Base-by-base conservation (phyloP, 2,113 vertebrate species). In the Lanius ludovicianus region DNA sequence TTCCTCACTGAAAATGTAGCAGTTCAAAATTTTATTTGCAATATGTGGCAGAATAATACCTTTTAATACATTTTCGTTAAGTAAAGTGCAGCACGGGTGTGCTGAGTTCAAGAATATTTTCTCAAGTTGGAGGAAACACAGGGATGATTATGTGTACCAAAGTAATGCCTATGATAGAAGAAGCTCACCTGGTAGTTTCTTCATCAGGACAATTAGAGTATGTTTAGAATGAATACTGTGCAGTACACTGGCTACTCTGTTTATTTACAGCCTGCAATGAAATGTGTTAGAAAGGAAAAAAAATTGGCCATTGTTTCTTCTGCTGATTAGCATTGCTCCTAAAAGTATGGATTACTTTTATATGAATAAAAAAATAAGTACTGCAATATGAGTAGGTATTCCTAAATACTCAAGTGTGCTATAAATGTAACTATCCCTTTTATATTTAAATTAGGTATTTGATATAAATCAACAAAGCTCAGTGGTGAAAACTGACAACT, bases 391-490 rank as follows among this genome's bases (percentile, higher is more conserved):
- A 90, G 23, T 93, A 90, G 53, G 28, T 92, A 89, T 86, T 89
- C 70, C 77, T 79, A 95, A 90, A 95, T 92, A 92, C 93, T 95
- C 88, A 91, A 64, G 74, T 91, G 89, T 56, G 31, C 53, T 87
- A 28, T 70, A 78, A 93, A 89, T 74, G 78, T 44, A 62, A 81
- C 76, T 23, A 73, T 67, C 24, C 47, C 52, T 93, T 71, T 96
- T 96, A 89, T 90, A 90, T 85, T 95, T 96, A 95, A 91, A 97
- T 95, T 87, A 94, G 87, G 49, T 84, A 71, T 95, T 86, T 90
- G 70, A 77, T 88, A 89, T 67, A 95, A 94, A 96, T 78, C 70
- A 97, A 92, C 80, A 94, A 87, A 84, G 62, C 90, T 62, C n/a
- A 64, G 42, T 89, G 41, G 59, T 83, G 80, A 90, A 94, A 93